Evolutionary conservation across 2,797 vertebrate genomes (phyloP), one percentile per base, ranked within the genome.

Genomic region (Odontamblyopus lacepedii): DNA sequence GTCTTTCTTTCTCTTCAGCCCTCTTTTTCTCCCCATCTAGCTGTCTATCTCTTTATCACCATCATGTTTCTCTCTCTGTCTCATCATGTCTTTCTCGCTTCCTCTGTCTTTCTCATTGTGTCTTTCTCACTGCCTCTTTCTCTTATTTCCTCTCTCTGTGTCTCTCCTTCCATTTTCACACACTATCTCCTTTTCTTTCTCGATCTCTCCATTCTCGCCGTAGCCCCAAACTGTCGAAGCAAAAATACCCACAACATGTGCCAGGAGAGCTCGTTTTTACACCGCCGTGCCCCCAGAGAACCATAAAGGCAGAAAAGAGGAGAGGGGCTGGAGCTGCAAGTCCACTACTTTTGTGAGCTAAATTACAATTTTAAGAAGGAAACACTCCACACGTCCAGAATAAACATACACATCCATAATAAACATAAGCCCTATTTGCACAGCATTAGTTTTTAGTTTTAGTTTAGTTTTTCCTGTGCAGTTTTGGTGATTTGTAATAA

Each of bases 191-290:
- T 23, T 27, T 5, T 59, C 26, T 19, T 12, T 59, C 23, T 19
- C 26, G 15, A 64, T 80, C 67, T 79, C 68, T 72, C 67, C 76
- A 59, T 64, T 77, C 74, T 82, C 74, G 56, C 85, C 78, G 63
- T 89, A 90, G 87, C 87, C 88, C 79, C 79, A 91, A 91, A 91
- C 86, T 89, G 85, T 91, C 82, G 73, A 38, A 81, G 84, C 87
- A 90, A 90, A 91, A 92, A 89, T 89, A 89, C 77, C 84, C 78
- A 82, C 82, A 84, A 79, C 84, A 81, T 86, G 81, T 88, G 83
- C 79, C 80, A 79, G 82, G 89, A 88, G 84, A 91, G 87, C 89
- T 87, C 82, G 86, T 89, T 92, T 87, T 89, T 79, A 82, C 77
- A 88, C 75, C 77, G 72, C 73, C 67, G 63, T 73, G 65, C 89